A percentile compares a stretch with the other conserved stretches of the same genome.
phyloP scores from a whole-genome alignment of 2,113 vertebrate species.

The Saccopteryx bilineata region DNA sequence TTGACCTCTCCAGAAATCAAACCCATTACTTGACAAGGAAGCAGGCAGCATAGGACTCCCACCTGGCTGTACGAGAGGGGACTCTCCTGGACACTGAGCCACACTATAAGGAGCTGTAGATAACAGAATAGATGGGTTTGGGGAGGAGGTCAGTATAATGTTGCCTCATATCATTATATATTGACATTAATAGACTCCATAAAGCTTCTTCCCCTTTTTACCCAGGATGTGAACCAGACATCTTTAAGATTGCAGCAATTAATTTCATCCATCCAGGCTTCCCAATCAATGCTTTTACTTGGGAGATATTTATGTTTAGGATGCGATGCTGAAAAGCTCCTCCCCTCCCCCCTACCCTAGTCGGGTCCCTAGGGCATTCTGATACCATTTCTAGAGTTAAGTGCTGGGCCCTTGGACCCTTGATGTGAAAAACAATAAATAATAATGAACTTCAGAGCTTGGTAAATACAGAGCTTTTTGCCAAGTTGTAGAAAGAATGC shows the following conservation, averaged over 20 bases:
- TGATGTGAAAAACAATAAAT: constrained; percentile 45
- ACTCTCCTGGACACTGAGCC: not conserved
- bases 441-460: not conserved
- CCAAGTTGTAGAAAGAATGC: not conserved
- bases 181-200: constrained; percentile 47
- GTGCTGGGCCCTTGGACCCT: constrained; percentile 25
- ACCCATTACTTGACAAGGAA: not conserved
- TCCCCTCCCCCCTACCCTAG: not conserved
- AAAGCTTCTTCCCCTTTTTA: constrained; percentile 53
- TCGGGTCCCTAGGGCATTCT: not conserved
- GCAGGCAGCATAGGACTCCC: not conserved
- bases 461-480: not conserved
- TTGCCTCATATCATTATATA: constrained; percentile 31
- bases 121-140: not conserved
- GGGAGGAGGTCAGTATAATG: not conserved
- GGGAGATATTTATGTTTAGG: constrained; percentile 49
- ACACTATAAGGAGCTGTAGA: not conserved
- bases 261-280: constrained; percentile 60
- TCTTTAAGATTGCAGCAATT: constrained; percentile 53
- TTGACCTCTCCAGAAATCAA: constrained; percentile 17
- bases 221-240: constrained; percentile 52
- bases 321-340: constrained; percentile 50
- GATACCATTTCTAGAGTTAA: constrained; percentile 24
- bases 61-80: not conserved
- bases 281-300: constrained; percentile 73